Evolutionary conservation across 2,888 invertebrate species (phyloP).

Genomic region (Ecdyonurus torrentis): DNA sequence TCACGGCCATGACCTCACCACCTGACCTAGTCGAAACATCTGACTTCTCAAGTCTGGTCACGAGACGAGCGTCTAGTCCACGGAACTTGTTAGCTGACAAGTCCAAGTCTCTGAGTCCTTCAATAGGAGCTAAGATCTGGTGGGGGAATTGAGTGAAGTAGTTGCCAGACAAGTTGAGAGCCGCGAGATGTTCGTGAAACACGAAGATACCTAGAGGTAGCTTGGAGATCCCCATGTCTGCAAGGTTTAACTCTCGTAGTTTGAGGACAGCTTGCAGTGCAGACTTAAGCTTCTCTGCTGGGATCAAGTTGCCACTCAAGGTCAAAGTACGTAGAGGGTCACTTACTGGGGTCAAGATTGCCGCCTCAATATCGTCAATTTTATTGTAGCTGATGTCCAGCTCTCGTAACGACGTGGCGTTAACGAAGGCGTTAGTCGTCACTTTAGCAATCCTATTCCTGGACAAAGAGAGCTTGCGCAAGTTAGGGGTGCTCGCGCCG

Average conservation of each 20-base stretch:
- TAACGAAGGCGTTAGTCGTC: constrained; percentile 44
- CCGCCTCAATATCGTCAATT: constrained; percentile 45
- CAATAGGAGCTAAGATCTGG: constrained; percentile 36
- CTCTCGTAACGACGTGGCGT: constrained; percentile 47
- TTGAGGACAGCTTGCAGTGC: constrained; percentile 29
- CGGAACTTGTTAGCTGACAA: constrained; percentile 55
- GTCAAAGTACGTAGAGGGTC: constrained; percentile 44
- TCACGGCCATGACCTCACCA: neutral
- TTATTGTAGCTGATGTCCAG: constrained; percentile 64
- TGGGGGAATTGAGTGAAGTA: constrained; percentile 39
- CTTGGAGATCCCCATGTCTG: constrained; percentile 37
- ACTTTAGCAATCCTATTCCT: constrained; percentile 20
- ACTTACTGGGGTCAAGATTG: constrained; percentile 40
- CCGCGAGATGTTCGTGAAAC: constrained; percentile 39
- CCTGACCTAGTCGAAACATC: constrained; percentile 10
- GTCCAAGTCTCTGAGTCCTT: constrained; percentile 43
- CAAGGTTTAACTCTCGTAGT: constrained; percentile 38
- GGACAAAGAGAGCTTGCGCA: constrained; percentile 10
- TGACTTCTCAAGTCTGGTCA: constrained; percentile 24
- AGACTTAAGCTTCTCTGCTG: constrained; percentile 30
- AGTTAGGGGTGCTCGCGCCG: constrained; percentile 19
- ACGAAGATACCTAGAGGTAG: constrained; percentile 40
- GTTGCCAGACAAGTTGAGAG: constrained; percentile 58
- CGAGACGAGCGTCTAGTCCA: constrained; percentile 41
- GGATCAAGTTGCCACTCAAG: constrained; percentile 50